Percentiles rank a stretch among this genome's conserved stretches.
phyloP scores from a whole-genome alignment of 2,888 invertebrate species.

The Lacanobia wlatinum region DNA sequence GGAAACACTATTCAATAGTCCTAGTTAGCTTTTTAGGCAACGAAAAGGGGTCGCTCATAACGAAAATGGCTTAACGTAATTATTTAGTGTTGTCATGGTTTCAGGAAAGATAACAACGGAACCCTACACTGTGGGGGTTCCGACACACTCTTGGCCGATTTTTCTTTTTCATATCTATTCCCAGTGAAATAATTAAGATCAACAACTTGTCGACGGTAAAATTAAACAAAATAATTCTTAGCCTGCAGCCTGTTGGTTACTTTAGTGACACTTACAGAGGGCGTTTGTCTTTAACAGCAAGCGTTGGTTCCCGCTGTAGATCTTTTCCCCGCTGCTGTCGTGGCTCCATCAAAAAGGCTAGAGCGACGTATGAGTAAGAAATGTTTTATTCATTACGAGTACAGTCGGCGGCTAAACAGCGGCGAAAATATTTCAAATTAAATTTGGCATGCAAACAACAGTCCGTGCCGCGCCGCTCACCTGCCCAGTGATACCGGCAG shows the following conservation, averaged over 20 bases:
- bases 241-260: neutral
- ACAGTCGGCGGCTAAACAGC: conserved; percentile 85
- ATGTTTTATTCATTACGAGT: conserved; percentile 88
- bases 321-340: conserved; percentile 28
- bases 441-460: conserved; percentile 87
- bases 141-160: too few species aligned
- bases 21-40: neutral
- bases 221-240: neutral
- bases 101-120: too few species aligned
- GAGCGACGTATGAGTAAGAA: conserved; percentile 83
- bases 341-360: conserved; percentile 76
- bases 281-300: neutral
- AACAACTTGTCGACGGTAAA: neutral
- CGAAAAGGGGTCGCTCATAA: too few species aligned
- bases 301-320: neutral
- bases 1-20: neutral
- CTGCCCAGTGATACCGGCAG: conserved; percentile 27
- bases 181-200: neutral
- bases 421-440: conserved; percentile 85
- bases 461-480: conserved; percentile 58
- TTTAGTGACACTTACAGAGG: too few species aligned
- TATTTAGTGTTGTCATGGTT: too few species aligned
- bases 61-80: too few species aligned
- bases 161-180: neutral
- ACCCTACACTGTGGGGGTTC: too few species aligned